Evolutionary conservation across 2,113 vertebrate genomes (phyloP).

Genomic region (Engraulis encrasicolus): DNA sequence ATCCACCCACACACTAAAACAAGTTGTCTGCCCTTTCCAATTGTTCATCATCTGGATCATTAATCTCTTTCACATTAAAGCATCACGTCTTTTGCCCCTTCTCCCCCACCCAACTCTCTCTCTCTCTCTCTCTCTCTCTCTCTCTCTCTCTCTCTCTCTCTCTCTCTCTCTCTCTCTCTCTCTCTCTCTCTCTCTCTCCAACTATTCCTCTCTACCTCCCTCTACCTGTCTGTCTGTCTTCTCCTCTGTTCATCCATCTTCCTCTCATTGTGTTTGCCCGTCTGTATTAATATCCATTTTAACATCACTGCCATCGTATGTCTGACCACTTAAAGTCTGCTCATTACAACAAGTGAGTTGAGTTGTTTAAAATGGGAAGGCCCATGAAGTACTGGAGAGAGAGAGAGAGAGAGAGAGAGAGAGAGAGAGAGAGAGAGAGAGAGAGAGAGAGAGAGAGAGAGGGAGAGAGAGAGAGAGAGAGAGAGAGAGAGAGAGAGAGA

Average conservation of each 20-base stretch:
- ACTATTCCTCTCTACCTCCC: not conserved
- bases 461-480: too few relatives aligned
- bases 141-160: not conserved
- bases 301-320: too few relatives aligned
- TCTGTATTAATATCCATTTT: not conserved
- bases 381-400: too few relatives aligned
- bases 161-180: not conserved
- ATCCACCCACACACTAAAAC: not conserved
- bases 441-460: not conserved
- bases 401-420: too few relatives aligned
- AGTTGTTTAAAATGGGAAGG: too few relatives aligned
- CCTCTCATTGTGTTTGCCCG: not conserved
- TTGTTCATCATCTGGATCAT: slow-evolving; percentile 53
- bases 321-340: too few relatives aligned
- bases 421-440: too few relatives aligned
- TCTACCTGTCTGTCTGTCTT: not conserved
- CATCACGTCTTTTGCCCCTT: slow-evolving; percentile 43
- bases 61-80: slow-evolving; percentile 58
- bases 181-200: not conserved
- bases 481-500: too few relatives aligned
- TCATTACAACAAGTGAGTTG: too few relatives aligned
- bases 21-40: slow-evolving; percentile 12
- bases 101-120: slow-evolving; percentile 4
- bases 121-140: slow-evolving; percentile 14
- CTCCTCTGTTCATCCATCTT: not conserved